Percentiles rank a stretch among this genome's conserved stretches.
Evolutionary conservation across 2,113 vertebrate species (phyloP).

Genomic region (Cercocebus atys): DNA sequence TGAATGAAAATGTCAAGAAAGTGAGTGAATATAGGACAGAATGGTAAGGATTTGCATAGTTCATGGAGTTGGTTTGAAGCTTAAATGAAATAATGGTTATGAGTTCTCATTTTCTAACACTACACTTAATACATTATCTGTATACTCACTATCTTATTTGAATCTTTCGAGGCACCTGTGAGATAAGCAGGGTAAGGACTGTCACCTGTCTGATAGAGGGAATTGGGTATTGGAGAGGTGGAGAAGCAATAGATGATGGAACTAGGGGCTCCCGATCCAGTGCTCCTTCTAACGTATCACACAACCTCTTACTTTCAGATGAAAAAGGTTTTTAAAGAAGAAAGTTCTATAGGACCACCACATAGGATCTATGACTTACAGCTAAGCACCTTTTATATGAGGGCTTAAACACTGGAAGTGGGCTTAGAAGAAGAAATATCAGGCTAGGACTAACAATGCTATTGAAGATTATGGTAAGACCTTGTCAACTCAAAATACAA

Average conservation of each 20-base stretch:
- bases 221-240: background rate
- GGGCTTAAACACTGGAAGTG: background rate
- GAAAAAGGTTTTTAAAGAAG: background rate
- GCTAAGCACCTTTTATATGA: background rate
- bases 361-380: background rate
- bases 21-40: background rate
- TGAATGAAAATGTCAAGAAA: background rate
- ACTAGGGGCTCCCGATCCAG: background rate
- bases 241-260: background rate
- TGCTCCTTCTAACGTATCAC: background rate
- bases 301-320: background rate
- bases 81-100: background rate
- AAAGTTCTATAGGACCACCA: background rate
- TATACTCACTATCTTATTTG: background rate
- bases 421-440: slow-evolving; percentile 1
- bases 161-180: background rate
- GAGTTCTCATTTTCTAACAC: background rate
- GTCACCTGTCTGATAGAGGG: background rate
- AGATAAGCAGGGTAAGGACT: background rate
- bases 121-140: background rate
- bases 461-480: slow-evolving; percentile 37
- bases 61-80: slow-evolving; percentile 16
- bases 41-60: background rate
- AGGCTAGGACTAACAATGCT: background rate
- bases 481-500: slow-evolving; percentile 43